Conservation (phyloP, 1,140 invertebrate species). For the Nasonia giraulti region DNA sequence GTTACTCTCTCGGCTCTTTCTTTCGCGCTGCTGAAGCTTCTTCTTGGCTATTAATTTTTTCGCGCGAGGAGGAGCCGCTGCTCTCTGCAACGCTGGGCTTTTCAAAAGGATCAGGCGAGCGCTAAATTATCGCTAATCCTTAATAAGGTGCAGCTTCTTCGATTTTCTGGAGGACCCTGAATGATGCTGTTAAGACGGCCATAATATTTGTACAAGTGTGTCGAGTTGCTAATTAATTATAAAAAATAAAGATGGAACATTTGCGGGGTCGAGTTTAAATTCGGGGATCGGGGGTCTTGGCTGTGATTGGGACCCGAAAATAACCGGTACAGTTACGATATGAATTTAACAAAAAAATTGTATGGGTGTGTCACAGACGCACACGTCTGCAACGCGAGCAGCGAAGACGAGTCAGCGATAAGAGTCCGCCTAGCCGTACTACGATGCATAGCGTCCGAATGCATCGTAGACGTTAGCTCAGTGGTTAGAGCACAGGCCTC, state of each 20-base stretch:
- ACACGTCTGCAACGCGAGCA: too few species aligned
- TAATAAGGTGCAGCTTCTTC: constrained; percentile 24
- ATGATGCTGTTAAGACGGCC: neutral
- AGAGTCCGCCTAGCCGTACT: too few species aligned
- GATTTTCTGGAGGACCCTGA: neutral
- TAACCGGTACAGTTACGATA: neutral
- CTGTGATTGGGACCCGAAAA: neutral
- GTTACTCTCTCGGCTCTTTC: neutral
- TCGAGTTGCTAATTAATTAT: constrained; percentile 10
- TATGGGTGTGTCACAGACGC: too few species aligned
- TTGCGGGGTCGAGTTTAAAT: neutral
- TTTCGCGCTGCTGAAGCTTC: neutral
- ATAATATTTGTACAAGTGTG: constrained; percentile 1
- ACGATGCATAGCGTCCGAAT: too few species aligned
- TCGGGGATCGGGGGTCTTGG: neutral
- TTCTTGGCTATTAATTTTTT: constrained; percentile 5
- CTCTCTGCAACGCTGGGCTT: neutral
- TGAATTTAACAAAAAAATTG: neutral
- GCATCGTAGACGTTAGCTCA: too few species aligned
- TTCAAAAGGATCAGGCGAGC: neutral
- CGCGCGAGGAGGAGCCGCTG: neutral
- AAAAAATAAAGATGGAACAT: neutral
- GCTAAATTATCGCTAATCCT: constrained; percentile 46
- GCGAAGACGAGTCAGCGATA: too few species aligned
- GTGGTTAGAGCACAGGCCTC: too few species aligned